These are phyloP conservation scores for Notarius lentiginosus DNA, from an alignment of 2,113 vertebrate genomes.

Conservation along the genomic window DNA sequence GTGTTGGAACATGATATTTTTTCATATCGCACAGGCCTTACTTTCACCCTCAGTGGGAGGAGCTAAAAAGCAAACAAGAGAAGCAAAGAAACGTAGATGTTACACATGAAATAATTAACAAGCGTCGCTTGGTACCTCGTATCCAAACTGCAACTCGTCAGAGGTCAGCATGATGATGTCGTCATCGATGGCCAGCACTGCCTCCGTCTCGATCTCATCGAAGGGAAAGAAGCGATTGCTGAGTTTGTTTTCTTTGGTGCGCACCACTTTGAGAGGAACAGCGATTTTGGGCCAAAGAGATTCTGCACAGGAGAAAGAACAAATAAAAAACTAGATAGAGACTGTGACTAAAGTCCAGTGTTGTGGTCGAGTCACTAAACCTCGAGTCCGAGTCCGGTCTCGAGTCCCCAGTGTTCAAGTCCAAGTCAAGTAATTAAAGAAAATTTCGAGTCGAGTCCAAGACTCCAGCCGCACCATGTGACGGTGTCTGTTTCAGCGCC, in stretches of 20 bases:
- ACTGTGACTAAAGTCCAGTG: too few relatives aligned
- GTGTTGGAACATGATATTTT: too few relatives aligned
- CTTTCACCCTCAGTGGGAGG: neutral
- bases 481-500: too few relatives aligned
- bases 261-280: slow-evolving; percentile 91
- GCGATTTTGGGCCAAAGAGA: slow-evolving; percentile 95
- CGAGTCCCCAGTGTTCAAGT: too few relatives aligned
- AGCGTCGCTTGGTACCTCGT: slow-evolving; percentile 78
- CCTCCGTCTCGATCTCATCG: slow-evolving; percentile 94
- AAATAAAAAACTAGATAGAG: neutral
- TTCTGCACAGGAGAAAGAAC: slow-evolving; percentile 66
- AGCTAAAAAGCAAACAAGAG: neutral
- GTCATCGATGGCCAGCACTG: slow-evolving; percentile 94
- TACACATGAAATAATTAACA: too few relatives aligned
- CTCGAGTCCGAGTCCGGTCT: too few relatives aligned
- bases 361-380: too few relatives aligned
- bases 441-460: too few relatives aligned
- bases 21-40: neutral
- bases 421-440: too few relatives aligned
- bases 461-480: too few relatives aligned
- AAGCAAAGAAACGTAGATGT: neutral
- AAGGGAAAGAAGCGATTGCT: slow-evolving; percentile 99
- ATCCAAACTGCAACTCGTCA: slow-evolving; percentile 96
- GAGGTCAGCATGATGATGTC: slow-evolving; percentile 99
- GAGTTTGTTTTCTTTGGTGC: slow-evolving; percentile 93